Evolutionary conservation across 2,888 invertebrate species (phyloP).

Genomic region (Colostygia pectinataria): DNA sequence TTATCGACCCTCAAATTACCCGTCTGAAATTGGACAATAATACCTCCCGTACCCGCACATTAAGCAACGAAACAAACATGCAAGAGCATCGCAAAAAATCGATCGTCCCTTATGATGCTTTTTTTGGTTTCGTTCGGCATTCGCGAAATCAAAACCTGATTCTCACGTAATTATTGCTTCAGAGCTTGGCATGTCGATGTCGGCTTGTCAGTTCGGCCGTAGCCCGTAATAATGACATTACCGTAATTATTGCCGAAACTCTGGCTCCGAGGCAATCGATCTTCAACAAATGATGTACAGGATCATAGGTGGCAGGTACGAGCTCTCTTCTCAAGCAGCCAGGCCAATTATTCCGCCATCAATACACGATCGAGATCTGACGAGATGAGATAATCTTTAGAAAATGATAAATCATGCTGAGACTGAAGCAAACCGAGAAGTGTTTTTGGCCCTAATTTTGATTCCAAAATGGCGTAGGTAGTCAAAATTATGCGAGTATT

Average conservation of each 20-base stretch:
- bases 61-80: conserved; percentile 27
- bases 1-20: conserved; percentile 21
- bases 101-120: conserved; percentile 26
- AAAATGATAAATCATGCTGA: conserved; percentile 31
- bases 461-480: conserved; percentile 20
- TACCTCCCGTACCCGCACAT: conserved; percentile 20
- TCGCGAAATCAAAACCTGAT: conserved; percentile 37
- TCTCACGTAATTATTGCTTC: conserved; percentile 34
- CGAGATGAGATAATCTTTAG: conserved; percentile 20
- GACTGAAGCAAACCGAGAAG: conserved; percentile 28
- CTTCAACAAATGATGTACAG: conserved; percentile 53
- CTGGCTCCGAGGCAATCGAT: conserved; percentile 39
- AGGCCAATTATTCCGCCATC: conserved; percentile 62
- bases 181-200: conserved; percentile 26
- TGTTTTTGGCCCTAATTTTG: conserved; percentile 23
- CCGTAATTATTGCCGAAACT: conserved; percentile 36
- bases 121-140: conserved; percentile 28
- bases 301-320: conserved; percentile 55
- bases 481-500: conserved; percentile 18
- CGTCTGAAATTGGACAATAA: conserved; percentile 24
- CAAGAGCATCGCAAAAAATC: conserved; percentile 24
- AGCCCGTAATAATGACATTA: conserved; percentile 37
- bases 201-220: conserved; percentile 28
- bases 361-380: conserved; percentile 53
- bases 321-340: conserved; percentile 41